phyloP scores from a whole-genome alignment of 2,888 invertebrate species.

The Caenorhabditis sinica region DNA sequence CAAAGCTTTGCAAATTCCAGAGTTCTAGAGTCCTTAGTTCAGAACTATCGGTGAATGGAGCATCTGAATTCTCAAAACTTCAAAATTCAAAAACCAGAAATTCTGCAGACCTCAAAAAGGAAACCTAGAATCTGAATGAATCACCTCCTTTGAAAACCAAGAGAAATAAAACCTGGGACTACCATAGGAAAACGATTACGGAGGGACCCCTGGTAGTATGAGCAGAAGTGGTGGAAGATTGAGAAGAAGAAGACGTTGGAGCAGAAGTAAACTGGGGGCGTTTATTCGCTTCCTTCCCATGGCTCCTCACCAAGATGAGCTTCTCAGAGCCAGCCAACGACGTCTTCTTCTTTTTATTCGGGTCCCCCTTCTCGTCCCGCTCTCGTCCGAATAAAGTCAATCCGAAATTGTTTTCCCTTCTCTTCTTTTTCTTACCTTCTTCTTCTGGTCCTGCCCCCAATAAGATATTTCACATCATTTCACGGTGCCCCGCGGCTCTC shows the following conservation, averaged over 20 bases:
- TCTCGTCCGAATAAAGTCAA: slow-evolving; percentile 39
- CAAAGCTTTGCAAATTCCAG: too few relatives aligned
- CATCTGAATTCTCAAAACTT: too few relatives aligned
- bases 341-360: slow-evolving; percentile 20
- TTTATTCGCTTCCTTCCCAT: slow-evolving; percentile 22
- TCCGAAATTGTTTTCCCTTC: slow-evolving; percentile 51
- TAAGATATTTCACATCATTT: slow-evolving; percentile 57
- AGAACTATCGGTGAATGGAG: too few relatives aligned
- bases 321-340: too few relatives aligned
- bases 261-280: slow-evolving; percentile 2
- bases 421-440: slow-evolving; percentile 21
- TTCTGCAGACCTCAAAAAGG: too few relatives aligned
- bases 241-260: slow-evolving; percentile 6
- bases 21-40: too few relatives aligned
- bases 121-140: background rate
- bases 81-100: too few relatives aligned
- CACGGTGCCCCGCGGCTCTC: slow-evolving; percentile 28
- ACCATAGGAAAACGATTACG: slow-evolving; percentile 36
- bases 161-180: background rate
- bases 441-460: background rate
- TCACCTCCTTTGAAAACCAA: background rate
- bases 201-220: background rate
- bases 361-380: too few relatives aligned
- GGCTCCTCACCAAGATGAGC: slow-evolving; percentile 9
- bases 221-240: background rate